These are phyloP conservation scores for Drosophila carrolli DNA, from an alignment of 1,140 invertebrate genomes.

Conservation along the genomic window DNA sequence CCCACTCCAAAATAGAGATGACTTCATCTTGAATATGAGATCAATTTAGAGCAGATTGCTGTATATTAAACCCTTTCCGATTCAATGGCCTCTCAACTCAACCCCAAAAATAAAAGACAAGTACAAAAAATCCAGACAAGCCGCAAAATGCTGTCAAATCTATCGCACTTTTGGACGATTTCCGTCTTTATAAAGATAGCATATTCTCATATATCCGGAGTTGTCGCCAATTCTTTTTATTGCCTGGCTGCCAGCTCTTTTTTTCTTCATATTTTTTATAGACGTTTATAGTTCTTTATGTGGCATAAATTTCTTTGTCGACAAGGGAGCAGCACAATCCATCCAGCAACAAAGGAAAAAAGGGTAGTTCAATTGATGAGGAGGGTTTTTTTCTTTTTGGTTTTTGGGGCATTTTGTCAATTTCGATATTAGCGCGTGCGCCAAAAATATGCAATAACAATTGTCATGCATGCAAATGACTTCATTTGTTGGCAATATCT, in stretches of 20 bases:
- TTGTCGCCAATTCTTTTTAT: slow-evolving; percentile 79
- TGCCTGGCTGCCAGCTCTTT: slow-evolving; percentile 32
- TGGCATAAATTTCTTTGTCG: slow-evolving; percentile 64
- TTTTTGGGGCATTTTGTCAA: slow-evolving; percentile 64
- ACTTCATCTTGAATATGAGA: slow-evolving; percentile 31
- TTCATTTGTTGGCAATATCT: slow-evolving; percentile 69
- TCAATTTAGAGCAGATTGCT: slow-evolving; percentile 24
- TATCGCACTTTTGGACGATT: slow-evolving; percentile 19
- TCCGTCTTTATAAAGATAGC: slow-evolving; percentile 56
- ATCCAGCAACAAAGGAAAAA: slow-evolving; percentile 29
- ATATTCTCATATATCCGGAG: slow-evolving; percentile 80
- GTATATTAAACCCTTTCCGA: slow-evolving; percentile 27
- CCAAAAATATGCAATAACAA: slow-evolving; percentile 80
- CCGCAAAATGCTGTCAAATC: slow-evolving; percentile 57
- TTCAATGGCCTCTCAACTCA: not conserved
- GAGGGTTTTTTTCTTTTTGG: not conserved
- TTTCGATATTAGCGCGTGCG: slow-evolving; percentile 71
- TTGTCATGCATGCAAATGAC: slow-evolving; percentile 84
- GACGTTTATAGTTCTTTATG: slow-evolving; percentile 80
- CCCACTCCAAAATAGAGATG: slow-evolving; percentile 8
- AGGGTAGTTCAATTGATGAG: slow-evolving; percentile 72
- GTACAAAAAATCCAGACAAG: slow-evolving; percentile 31
- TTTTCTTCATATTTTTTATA: slow-evolving; percentile 58
- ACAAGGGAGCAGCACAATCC: not conserved
- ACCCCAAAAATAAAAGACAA: too few species aligned